Evolutionary conservation across 2,888 invertebrate genomes (phyloP), one percentile per base, ranked within the genome.

Genomic region (Chirona hameri): DNA sequence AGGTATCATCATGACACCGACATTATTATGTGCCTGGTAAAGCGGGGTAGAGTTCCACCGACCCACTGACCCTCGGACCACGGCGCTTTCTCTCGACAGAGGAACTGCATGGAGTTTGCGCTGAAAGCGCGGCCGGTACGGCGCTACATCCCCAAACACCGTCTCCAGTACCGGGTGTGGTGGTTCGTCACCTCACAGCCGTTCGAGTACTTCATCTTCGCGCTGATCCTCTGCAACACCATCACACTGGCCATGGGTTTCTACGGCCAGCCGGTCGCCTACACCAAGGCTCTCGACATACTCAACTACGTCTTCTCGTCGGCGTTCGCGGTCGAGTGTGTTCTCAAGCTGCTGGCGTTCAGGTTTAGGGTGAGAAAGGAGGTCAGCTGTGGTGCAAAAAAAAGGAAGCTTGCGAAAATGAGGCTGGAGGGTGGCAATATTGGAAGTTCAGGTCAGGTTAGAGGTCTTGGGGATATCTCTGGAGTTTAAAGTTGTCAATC

Each of bases 151-250:
- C 99, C 99, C 83, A 98, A 99, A 88, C 97, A 98, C 89, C 93
- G 97, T 83, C 94, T 98, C 88, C 98, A 99, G 89, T 96, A 96
- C 89, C 93, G 94, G 90, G 93, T 99, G 82, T 99, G 99, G 99
- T 99, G 99, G 98, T 97, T 99, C 88, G 99, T 99, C 81, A 99
- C 99, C 69, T 99, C 99, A 48, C 95, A 96, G 87, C 96, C 97
- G 1, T 99, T 99, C 89, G 99, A 99, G 89, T 99, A 99, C 88
- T 95, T 96, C 81, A 99, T 99, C 87, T 99, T 99, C 89, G 93
- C 94, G 79, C 91, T 99, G 85, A 99, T 99, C 89, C 94, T 99
- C 92, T 94, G 98, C 88, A 99, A 99, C 89, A 99, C 99, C 3
- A 93, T 99, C 84, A 96, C 98, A 0, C 91, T 99, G 83, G 99